Evolutionary conservation across 2,888 invertebrate genomes (phyloP).

Genomic region (Helicoverpa assulta): DNA sequence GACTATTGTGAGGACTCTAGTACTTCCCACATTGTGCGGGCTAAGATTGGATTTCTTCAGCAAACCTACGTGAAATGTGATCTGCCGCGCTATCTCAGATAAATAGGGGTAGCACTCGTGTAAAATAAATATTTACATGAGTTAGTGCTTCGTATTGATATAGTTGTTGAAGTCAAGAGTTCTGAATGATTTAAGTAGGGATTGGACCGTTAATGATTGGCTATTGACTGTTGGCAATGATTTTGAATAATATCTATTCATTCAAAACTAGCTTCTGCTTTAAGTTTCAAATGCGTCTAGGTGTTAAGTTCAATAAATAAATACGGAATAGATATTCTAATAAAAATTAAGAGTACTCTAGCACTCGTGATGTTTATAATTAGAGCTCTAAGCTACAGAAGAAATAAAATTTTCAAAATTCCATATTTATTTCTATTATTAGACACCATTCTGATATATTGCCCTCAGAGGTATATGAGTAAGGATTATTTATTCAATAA

Average conservation of each 20-base stretch:
- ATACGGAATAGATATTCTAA: neutral
- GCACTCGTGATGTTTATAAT: no score
- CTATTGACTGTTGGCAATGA: neutral
- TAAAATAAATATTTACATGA: conserved; percentile 60
- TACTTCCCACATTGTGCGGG: conserved; percentile 66
- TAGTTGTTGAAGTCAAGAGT: neutral
- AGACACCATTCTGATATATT: conserved; percentile 29
- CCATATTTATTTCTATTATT: conserved; percentile 1
- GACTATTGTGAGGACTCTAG: conserved; percentile 71
- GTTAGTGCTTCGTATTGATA: conserved; percentile 14
- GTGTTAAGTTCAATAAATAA: neutral
- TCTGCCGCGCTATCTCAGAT: conserved; percentile 65
- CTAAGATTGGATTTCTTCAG: conserved; percentile 77
- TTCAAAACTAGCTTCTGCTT: no score
- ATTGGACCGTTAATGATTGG: neutral
- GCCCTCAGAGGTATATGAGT: conserved; percentile 38
- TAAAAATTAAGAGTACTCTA: neutral
- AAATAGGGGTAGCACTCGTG: conserved; percentile 59
- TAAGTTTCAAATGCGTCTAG: no score
- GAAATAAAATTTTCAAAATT: neutral
- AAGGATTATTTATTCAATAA: conserved; percentile 60
- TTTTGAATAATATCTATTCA: no score
- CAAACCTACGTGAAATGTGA: conserved; percentile 69
- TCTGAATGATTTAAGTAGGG: neutral
- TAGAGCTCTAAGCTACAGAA: neutral